A percentile compares a stretch with the other conserved stretches of the same genome.
Evolutionary conservation across 2,888 invertebrate species (phyloP).

Genomic region (Andrena bucephala): DNA sequence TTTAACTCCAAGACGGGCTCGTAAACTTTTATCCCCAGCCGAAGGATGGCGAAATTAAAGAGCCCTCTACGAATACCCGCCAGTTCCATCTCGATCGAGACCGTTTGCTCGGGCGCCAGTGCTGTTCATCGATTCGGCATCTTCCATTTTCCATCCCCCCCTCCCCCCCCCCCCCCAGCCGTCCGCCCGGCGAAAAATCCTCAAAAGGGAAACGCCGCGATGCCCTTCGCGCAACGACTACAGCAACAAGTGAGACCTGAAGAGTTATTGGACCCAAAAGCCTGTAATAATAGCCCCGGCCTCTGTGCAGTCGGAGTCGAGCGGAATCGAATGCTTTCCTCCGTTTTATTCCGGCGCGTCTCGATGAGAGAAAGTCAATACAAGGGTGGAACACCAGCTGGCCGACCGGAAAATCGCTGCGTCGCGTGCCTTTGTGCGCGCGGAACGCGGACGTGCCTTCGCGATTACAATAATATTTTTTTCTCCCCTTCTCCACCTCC

Average conservation of each 20-base stretch:
- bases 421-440: constrained; percentile 36
- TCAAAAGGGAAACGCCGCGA: constrained; percentile 34
- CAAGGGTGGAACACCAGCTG: constrained; percentile 35
- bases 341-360: constrained; percentile 56
- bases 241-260: constrained; percentile 68
- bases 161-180: background rate
- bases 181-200: constrained; percentile 12
- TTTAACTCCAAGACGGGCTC: constrained; percentile 33
- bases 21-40: constrained; percentile 40
- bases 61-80: constrained; percentile 9
- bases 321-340: constrained; percentile 57
- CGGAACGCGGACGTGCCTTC: constrained; percentile 11
- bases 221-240: constrained; percentile 40
- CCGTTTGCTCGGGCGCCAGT: background rate
- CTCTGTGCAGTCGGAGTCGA: constrained; percentile 41
- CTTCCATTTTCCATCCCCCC: background rate
- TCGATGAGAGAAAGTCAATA: constrained; percentile 63
- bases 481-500: background rate
- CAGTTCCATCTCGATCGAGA: constrained; percentile 10
- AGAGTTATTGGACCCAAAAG: constrained; percentile 69
- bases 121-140: constrained; percentile 1
- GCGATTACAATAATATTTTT: constrained; percentile 42
- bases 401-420: constrained; percentile 56
- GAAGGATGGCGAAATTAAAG: constrained; percentile 30
- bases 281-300: constrained; percentile 61